phyloP scores from a whole-genome alignment of 2,113 vertebrate species.

The Notarius quadriscutis region DNA sequence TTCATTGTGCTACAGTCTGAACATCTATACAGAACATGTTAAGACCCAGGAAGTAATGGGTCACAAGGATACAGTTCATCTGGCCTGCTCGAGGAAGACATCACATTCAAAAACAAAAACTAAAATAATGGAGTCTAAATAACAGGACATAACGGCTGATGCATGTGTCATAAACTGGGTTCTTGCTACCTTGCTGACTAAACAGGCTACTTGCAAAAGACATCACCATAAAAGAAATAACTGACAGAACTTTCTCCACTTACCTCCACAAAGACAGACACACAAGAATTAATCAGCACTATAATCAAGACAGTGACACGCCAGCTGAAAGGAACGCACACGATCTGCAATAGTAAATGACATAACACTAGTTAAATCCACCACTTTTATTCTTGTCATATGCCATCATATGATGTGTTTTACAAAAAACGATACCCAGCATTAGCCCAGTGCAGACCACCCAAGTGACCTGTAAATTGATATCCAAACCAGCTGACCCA shows the following conservation, averaged over 20 bases:
- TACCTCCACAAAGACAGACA: slow-evolving; percentile 87
- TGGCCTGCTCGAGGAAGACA: neutral
- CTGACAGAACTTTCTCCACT: slow-evolving; percentile 56
- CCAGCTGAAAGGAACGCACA: slow-evolving; percentile 89
- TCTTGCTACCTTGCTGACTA: neutral
- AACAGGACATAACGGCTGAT: neutral
- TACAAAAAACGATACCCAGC: neutral
- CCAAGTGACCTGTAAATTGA: too few species aligned
- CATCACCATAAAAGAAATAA: neutral
- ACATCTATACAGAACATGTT: slow-evolving; percentile 5
- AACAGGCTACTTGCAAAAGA: neutral
- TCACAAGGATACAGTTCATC: neutral
- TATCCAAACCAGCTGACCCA: too few species aligned
- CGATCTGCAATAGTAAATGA: slow-evolving; percentile 74
- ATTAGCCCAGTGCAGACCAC: too few species aligned
- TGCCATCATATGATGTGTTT: neutral
- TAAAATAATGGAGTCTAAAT: neutral
- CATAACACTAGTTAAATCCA: neutral
- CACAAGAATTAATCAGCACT: slow-evolving; percentile 78
- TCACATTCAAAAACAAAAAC: neutral
- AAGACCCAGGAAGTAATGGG: neutral
- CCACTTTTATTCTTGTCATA: neutral
- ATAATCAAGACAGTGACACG: slow-evolving; percentile 80
- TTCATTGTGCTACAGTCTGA: slow-evolving; percentile 37
- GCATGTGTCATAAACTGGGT: too few species aligned